Evolutionary conservation across 2,888 invertebrate genomes (phyloP).

Genomic region (Drosophila buzzatii): DNA sequence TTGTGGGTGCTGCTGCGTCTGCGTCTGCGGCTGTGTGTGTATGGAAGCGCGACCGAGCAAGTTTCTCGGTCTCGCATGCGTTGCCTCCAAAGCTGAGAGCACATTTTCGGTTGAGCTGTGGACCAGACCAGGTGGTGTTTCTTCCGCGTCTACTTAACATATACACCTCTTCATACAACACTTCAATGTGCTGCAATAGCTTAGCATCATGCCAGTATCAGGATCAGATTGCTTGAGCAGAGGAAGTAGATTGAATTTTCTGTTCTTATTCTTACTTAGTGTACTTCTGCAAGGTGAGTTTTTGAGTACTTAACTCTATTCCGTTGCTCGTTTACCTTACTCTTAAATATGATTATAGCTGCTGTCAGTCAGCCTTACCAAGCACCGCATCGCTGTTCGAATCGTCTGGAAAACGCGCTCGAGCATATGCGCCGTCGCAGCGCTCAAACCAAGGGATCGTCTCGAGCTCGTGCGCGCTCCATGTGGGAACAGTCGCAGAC

Average conservation of each 20-base stretch:
- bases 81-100: conserved; percentile 36
- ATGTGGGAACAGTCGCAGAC: conserved; percentile 76
- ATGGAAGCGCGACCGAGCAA: conserved; percentile 78
- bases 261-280: conserved; percentile 41
- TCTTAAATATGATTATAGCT: conserved; percentile 27
- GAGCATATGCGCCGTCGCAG: conserved; percentile 87
- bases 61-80: conserved; percentile 69
- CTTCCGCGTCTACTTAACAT: conserved; percentile 10
- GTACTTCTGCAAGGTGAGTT: conserved; percentile 55
- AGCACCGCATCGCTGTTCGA: conserved; percentile 87
- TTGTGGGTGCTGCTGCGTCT: conserved; percentile 48
- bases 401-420: conserved; percentile 88
- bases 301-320: background rate
- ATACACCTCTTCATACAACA: background rate
- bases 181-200: conserved; percentile 19
- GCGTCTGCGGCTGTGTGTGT: conserved; percentile 43
- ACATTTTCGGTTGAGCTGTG: conserved; percentile 68
- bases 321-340: background rate
- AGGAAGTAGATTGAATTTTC: conserved; percentile 11
- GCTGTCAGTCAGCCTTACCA: conserved; percentile 68
- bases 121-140: conserved; percentile 63
- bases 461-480: conserved; percentile 64
- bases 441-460: conserved; percentile 67
- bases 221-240: conserved; percentile 31
- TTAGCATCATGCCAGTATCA: conserved; percentile 45